These are phyloP conservation scores for Coccyzus lansbergi DNA, from an alignment of 2,797 vertebrate species.

Conservation along the genomic window DNA sequence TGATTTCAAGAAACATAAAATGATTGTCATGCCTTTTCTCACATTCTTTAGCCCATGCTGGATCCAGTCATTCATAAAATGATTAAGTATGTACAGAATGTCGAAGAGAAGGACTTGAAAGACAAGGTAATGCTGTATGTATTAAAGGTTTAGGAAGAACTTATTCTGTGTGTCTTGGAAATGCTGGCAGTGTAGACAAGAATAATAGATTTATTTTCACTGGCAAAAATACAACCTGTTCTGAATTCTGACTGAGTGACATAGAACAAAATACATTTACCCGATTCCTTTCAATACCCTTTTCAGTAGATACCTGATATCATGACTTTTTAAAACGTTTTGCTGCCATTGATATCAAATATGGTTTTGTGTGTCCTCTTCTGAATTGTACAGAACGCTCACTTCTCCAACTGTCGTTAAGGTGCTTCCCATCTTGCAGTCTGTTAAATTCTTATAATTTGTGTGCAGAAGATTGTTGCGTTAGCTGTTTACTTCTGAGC, in stretches of 20 bases:
- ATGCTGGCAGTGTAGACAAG: not conserved
- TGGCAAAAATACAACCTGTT: not conserved
- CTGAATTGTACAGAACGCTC: not conserved
- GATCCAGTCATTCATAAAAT: slow-evolving; percentile 98
- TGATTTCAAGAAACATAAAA: slow-evolving; percentile 10
- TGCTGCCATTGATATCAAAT: not conserved
- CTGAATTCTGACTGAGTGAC: not conserved
- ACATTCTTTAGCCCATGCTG: slow-evolving; percentile 89
- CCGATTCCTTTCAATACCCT: not conserved
- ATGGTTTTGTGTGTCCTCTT: not conserved
- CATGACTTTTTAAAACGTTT: not conserved
- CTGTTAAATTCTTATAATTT: not conserved
- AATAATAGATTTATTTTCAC: not conserved
- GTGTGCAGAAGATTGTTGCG: not conserved
- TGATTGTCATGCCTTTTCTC: slow-evolving; percentile 27
- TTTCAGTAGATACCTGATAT: not conserved
- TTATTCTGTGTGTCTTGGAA: not conserved
- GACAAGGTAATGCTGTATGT: slow-evolving; percentile 87
- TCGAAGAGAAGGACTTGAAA: slow-evolving; percentile 98
- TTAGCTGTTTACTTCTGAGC: not conserved
- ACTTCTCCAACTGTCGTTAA: not conserved
- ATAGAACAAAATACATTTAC: not conserved
- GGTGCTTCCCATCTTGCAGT: not conserved
- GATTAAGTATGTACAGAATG: slow-evolving; percentile 96
- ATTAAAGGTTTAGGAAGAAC: slow-evolving; percentile 6